These are phyloP conservation scores for Cotesia vestalis DNA, from an alignment of 1,140 invertebrate species.

Conservation along the genomic window DNA sequence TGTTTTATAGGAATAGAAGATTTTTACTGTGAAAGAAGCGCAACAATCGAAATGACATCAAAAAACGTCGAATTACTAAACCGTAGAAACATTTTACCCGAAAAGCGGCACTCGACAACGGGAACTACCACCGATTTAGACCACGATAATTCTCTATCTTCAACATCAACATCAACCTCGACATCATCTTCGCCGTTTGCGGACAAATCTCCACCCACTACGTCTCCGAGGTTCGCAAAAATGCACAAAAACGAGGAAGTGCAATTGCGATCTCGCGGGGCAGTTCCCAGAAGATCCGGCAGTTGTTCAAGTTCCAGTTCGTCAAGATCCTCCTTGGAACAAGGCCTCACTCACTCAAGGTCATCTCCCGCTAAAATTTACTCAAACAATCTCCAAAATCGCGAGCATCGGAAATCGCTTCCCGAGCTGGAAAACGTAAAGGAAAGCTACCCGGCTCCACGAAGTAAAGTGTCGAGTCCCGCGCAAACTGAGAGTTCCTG, in stretches of 20 bases:
- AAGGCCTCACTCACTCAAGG: constrained; percentile 10
- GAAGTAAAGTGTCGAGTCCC: constrained; percentile 58
- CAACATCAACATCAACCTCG: constrained; percentile 15
- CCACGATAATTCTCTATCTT: too few relatives aligned
- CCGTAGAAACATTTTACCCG: constrained; percentile 51
- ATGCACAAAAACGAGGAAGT: constrained; percentile 35
- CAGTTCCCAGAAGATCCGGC: constrained; percentile 49
- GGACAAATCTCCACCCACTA: constrained; percentile 9
- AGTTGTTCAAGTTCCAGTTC: constrained; percentile 57
- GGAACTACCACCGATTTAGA: constrained; percentile 31
- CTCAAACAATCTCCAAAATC: not conserved
- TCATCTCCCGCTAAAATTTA: constrained; percentile 30
- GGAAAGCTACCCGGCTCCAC: constrained; percentile 1
- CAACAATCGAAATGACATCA: constrained; percentile 64
- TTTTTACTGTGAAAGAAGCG: constrained; percentile 57
- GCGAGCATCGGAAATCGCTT: constrained; percentile 4
- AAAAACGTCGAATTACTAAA: constrained; percentile 62
- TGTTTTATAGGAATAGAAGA: constrained; percentile 42
- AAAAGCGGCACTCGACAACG: constrained; percentile 42
- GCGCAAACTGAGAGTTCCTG: constrained; percentile 56
- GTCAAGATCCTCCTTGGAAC: constrained; percentile 48
- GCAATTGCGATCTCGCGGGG: constrained; percentile 40
- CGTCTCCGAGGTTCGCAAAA: constrained; percentile 50
- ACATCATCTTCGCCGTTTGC: not conserved
- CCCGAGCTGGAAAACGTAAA: constrained; percentile 14